These are phyloP conservation scores for Phaedon cochleariae DNA, from an alignment of 2,888 invertebrate genomes.

Conservation along the genomic window DNA sequence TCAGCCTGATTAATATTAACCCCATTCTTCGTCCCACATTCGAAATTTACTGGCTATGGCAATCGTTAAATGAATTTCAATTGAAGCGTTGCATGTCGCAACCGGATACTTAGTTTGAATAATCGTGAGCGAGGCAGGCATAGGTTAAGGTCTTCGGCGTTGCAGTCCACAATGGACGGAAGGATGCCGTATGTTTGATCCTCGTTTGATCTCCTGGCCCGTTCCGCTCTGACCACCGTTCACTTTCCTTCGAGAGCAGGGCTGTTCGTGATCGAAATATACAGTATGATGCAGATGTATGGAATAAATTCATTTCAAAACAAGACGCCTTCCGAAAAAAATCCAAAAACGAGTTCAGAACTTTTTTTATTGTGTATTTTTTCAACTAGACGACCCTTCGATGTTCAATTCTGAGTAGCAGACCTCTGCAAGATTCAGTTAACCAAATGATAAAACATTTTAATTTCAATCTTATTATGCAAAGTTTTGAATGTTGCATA, in stretches of 20 bases:
- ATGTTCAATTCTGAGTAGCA: too few species aligned
- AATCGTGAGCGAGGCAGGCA: conserved; percentile 49
- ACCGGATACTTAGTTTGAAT: conserved; percentile 50
- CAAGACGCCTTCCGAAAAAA: too few species aligned
- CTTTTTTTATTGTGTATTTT: too few species aligned
- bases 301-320: too few species aligned
- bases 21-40: conserved; percentile 44
- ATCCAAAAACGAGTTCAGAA: too few species aligned
- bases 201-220: conserved; percentile 21
- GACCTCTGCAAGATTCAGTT: too few species aligned
- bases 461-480: too few species aligned
- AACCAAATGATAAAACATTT: too few species aligned
- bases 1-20: conserved; percentile 16
- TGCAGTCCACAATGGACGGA: conserved; percentile 49
- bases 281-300: too few species aligned
- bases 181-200: conserved; percentile 44
- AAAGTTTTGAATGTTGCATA: too few species aligned
- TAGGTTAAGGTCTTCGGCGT: conserved; percentile 50
- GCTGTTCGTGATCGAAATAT: too few species aligned
- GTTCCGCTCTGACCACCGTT: conserved; percentile 37
- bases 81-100: conserved; percentile 46
- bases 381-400: too few species aligned
- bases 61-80: conserved; percentile 48
- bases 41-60: conserved; percentile 37
- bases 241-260: conserved; percentile 41